A percentile compares a stretch with the other conserved stretches of the same genome.
Conservation (phyloP, 2,888 invertebrate genomes). For the Hartigia nigra region DNA sequence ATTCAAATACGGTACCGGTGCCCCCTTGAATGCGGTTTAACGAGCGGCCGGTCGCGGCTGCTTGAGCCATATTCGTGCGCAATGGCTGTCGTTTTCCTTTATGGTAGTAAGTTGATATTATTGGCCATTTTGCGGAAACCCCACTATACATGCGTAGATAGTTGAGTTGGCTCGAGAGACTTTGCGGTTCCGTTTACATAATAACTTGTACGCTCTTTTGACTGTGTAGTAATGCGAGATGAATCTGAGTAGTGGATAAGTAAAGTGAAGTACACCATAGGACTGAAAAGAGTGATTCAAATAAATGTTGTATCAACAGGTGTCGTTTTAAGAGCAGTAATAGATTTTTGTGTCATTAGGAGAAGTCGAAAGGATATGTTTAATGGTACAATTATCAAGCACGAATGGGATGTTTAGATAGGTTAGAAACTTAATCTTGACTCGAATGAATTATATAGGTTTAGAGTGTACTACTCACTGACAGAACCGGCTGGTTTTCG, state of each 20-base stretch:
- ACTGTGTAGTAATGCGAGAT: background rate
- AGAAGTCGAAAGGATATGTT: background rate
- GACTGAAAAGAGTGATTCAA: background rate
- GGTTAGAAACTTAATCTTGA: background rate
- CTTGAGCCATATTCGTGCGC: constrained; percentile 24
- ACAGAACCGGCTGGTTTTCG: background rate
- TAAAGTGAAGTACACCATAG: background rate
- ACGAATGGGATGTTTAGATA: background rate
- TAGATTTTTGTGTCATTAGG: background rate
- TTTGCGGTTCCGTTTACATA: background rate
- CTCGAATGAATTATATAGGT: background rate
- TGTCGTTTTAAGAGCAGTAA: background rate
- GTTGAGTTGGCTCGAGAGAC: background rate
- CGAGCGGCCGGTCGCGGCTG: constrained; percentile 29
- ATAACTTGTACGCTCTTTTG: background rate
- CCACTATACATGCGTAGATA: background rate
- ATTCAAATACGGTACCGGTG: background rate
- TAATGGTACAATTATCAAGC: background rate
- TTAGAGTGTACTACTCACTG: background rate
- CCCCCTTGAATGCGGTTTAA: constrained; percentile 18
- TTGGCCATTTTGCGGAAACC: constrained; percentile 17
- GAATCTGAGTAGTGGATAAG: background rate
- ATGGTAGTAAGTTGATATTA: constrained; percentile 29
- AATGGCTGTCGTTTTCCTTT: constrained; percentile 31
- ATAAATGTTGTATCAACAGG: background rate